These are phyloP conservation scores for Alces alces DNA, from an alignment of 2,113 vertebrate species.

Conservation along the genomic window DNA sequence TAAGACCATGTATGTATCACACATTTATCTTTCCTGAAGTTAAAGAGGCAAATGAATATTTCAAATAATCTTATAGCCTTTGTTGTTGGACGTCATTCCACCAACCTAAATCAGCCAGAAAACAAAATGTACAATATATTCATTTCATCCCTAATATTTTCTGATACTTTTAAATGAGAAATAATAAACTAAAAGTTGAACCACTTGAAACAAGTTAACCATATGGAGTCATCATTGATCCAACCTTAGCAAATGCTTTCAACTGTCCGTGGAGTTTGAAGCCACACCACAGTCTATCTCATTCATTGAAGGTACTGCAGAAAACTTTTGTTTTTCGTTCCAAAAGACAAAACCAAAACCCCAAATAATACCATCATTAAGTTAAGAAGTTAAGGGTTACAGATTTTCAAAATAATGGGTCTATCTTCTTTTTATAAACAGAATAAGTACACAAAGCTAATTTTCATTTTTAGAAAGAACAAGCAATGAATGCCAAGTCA, in stretches of 20 bases:
- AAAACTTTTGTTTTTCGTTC: not conserved
- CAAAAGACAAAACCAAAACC: not conserved
- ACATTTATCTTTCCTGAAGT: not conserved
- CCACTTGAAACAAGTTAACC: not conserved
- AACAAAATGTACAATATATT: not conserved
- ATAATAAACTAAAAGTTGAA: not conserved
- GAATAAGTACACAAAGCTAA: not conserved
- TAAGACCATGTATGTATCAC: not conserved
- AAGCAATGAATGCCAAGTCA: not conserved
- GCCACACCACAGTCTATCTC: not conserved
- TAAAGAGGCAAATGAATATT: constrained; percentile 15
- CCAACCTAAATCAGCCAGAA: not conserved
- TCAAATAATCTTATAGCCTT: not conserved
- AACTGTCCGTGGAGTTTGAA: not conserved
- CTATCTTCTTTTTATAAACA: not conserved
- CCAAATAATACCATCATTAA: not conserved
- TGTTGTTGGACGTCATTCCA: not conserved
- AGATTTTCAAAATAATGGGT: not conserved
- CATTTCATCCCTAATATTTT: not conserved
- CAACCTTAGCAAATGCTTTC: not conserved
- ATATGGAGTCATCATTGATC: not conserved
- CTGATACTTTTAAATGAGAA: not conserved
- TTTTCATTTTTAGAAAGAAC: not conserved
- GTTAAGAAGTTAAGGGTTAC: not conserved
- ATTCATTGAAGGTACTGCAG: not conserved